Percentiles rank a stretch among this genome's conserved stretches.
Conservation (phyloP, 1,140 invertebrate genomes). For the Monochamus saltuarius region DNA sequence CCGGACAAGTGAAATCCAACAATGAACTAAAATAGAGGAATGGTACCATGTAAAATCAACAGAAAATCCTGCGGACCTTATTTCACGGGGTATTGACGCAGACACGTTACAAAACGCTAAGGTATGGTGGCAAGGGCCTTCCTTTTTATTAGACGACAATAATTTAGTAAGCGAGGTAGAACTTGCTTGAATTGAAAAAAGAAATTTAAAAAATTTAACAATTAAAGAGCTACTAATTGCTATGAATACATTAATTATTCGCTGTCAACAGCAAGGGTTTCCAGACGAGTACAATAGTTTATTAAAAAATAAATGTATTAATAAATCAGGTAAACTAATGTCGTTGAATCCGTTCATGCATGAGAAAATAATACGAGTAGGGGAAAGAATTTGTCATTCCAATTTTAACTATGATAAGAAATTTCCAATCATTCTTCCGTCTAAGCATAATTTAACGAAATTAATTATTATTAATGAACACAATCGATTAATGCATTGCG, state of each 20-base stretch:
- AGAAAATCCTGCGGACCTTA: constrained; percentile 47
- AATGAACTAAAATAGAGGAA: constrained; percentile 20
- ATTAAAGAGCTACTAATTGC: too few species aligned
- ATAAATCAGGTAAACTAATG: constrained; percentile 1
- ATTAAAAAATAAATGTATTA: too few species aligned
- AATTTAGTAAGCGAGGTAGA: neutral
- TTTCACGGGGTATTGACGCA: constrained; percentile 40
- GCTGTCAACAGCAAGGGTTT: too few species aligned
- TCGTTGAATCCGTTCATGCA: constrained; percentile 50
- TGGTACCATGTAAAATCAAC: constrained; percentile 45
- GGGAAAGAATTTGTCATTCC: constrained; percentile 46
- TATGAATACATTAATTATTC: too few species aligned
- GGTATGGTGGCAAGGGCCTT: constrained; percentile 37
- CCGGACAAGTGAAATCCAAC: constrained; percentile 44
- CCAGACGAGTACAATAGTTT: too few species aligned
- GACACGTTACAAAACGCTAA: constrained; percentile 11
- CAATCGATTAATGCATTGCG: too few species aligned
- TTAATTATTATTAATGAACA: too few species aligned
- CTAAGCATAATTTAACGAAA: too few species aligned
- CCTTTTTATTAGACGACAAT: constrained; percentile 3
- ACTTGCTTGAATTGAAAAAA: too few species aligned
- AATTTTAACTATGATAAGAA: constrained; percentile 35
- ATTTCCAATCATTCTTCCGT: constrained; percentile 37
- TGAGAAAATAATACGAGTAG: constrained; percentile 48
- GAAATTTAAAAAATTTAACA: neutral